These are phyloP conservation scores for Drosophila burlai DNA, from an alignment of 1,140 invertebrate genomes.

Conservation along the genomic window DNA sequence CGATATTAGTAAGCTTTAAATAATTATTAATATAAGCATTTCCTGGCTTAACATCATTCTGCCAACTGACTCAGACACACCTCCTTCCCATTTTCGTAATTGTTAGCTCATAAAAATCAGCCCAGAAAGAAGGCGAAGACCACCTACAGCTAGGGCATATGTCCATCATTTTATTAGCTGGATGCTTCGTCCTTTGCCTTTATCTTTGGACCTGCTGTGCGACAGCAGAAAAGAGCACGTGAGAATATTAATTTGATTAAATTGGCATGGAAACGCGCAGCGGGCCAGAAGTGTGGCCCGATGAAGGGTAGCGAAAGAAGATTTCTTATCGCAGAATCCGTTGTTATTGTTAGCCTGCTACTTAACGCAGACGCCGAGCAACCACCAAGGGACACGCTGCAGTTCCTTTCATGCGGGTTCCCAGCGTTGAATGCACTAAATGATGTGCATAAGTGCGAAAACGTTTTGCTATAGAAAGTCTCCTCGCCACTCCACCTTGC, in stretches of 20 bases:
- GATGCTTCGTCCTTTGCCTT: neutral
- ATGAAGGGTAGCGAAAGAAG: conserved; percentile 20
- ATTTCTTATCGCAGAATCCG: conserved; percentile 62
- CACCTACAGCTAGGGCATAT: conserved; percentile 34
- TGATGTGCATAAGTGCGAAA: conserved; percentile 78
- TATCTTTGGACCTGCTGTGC: conserved; percentile 46
- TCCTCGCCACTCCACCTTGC: neutral
- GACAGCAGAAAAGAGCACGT: conserved; percentile 63
- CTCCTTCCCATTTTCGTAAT: neutral
- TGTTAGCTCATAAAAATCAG: conserved; percentile 1
- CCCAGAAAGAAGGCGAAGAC: neutral
- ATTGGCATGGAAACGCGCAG: conserved; percentile 77
- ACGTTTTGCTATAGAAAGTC: conserved; percentile 42
- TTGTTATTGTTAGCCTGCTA: conserved; percentile 53
- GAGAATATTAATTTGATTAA: conserved; percentile 84
- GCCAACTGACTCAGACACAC: neutral
- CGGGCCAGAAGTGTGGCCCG: conserved; percentile 43
- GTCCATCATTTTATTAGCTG: conserved; percentile 39
- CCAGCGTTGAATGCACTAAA: conserved; percentile 66
- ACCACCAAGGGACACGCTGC: conserved; percentile 31
- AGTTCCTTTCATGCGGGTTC: conserved; percentile 56
- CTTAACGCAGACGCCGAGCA: conserved; percentile 43
- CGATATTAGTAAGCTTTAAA: neutral
- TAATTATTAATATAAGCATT: too few relatives aligned
- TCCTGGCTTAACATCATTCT: neutral